Evolutionary conservation across 2,888 invertebrate species (phyloP), one percentile per base, ranked within the genome.

Genomic region (Amblyjoppa proteus): DNA sequence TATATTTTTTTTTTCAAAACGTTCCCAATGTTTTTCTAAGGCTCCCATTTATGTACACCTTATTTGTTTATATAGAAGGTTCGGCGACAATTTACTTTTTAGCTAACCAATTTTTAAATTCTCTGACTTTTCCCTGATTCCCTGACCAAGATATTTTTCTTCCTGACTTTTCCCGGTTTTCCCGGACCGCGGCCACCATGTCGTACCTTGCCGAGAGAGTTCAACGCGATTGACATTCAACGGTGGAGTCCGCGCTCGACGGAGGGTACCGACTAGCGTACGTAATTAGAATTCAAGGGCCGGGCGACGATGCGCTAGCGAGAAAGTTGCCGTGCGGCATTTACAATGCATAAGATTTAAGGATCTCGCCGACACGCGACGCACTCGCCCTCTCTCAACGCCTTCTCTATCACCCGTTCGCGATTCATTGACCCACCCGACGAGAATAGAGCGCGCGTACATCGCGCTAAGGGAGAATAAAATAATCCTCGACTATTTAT

Each of bases 381-480:
- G 70, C 68, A 69, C 58, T 38, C 73, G 64, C 76, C 11, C 61
- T 25, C 66, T 58, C 58, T 76, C 71, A 28, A 64, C 64, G 31
- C 28, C 28, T 61, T 31, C 41, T 49, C 16, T 64, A 69, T n/a
- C 74, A 82, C 73, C 73, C 84, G 80, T 90, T 89, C 87, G 81
- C 88, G 88, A 91, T 91, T 91, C 91, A 89, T 94, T 93, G 95
- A 95, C 89, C 95, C 95, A 94, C 94, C 95, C 90, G 95, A 85
- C 94, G 83, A 91, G 85, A 91, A 92, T 91, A 91, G 90, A 89
- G 74, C 78, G 78, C 56, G 73, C 85, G 87, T 81, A 68, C 81
- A 83, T 74, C 73, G 80, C 76, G 61, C 76, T 61, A 77, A 83
- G 74, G 80, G 66, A 81, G 85, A 81, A 77, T 51, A 85, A 85